Base-by-base conservation (phyloP, 2,888 invertebrate genomes). In the Rhagophthalmus giganteus region DNA sequence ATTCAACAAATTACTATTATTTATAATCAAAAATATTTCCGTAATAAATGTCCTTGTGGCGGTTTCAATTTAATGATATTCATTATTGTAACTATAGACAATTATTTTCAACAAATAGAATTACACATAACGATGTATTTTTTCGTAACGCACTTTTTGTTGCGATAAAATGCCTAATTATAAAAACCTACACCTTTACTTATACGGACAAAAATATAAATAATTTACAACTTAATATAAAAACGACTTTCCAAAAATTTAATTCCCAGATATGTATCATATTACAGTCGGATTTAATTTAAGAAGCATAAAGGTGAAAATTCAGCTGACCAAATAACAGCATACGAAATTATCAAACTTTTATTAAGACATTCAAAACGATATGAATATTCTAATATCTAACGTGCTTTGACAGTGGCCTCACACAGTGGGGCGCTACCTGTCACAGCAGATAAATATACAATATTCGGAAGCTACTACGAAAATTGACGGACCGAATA, bases 371-470 rank as follows among this genome's bases (percentile, higher is more conserved):
- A 35, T 35, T 15, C 11, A 11, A 13, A 25, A 7, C 6, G 12
- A 25, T 24, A 13, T 35, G 12, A 35, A 25, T 35, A 35, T 35
- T 20, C 35, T 9, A 32, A 12, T 32, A 7, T 8, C 32, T 13
- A n/a, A 3, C 14, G 6, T 9, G 35, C 2, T 35, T 24, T 35
- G 35, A 25, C 12, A 35, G 24, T 13, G 14, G n/a, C 11, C 13
- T n/a, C 35, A 12, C 35, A 25, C 35, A 20, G 35, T 25, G 35
- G 35, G 35, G 25, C 35, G 35, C 35, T 35, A 25, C 35, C 35
- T 35, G 35, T 20, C 35, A 25, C 24, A 24, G 15, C 9, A 32
- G 2, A 32, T 32, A 13, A 5, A 12, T 2, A 5, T 12, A 12
- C 20, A 28, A 10, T 35, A 35, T 24, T 39, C 14, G 15, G 26